Evolutionary conservation across 2,797 vertebrate species (phyloP).

Genomic region (Naso thynnoides): DNA sequence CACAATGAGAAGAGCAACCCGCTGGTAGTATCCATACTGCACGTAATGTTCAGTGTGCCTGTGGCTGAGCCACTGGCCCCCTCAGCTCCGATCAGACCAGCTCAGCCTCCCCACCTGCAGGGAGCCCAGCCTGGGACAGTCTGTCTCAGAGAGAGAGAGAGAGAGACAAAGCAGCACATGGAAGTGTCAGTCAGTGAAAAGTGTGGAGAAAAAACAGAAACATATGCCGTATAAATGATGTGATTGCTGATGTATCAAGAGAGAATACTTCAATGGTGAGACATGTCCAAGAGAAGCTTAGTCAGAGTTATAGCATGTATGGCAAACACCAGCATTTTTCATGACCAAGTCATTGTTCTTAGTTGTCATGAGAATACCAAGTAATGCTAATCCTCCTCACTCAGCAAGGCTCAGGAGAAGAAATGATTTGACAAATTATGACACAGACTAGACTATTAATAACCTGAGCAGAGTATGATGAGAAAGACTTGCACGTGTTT

Average conservation of each 20-base stretch:
- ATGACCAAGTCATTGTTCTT: slow-evolving; percentile 22
- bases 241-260: slow-evolving; percentile 32
- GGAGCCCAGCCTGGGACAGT: slow-evolving; percentile 40
- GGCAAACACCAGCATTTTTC: slow-evolving; percentile 11
- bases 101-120: slow-evolving; percentile 53
- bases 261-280: slow-evolving; percentile 25
- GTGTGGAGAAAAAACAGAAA: slow-evolving; percentile 42
- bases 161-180: slow-evolving; percentile 51
- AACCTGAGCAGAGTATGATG: background rate
- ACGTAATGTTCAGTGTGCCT: slow-evolving; percentile 63
- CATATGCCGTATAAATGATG: slow-evolving; percentile 48
- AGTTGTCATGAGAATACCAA: slow-evolving; percentile 14
- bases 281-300: slow-evolving; percentile 9
- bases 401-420: slow-evolving; percentile 10
- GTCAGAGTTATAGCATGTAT: slow-evolving; percentile 3
- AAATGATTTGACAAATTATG: background rate
- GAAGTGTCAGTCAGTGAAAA: slow-evolving; percentile 51
- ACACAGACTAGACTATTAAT: slow-evolving; percentile 11
- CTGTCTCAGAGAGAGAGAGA: slow-evolving; percentile 32
- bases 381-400: slow-evolving; percentile 6
- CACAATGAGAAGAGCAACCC: slow-evolving; percentile 79
- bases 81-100: slow-evolving; percentile 16
- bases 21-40: slow-evolving; percentile 67
- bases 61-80: slow-evolving; percentile 39
- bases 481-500: background rate